These are phyloP conservation scores for Caenorhabditis zanzibari DNA, from an alignment of 2,888 invertebrate species.

Conservation along the genomic window DNA sequence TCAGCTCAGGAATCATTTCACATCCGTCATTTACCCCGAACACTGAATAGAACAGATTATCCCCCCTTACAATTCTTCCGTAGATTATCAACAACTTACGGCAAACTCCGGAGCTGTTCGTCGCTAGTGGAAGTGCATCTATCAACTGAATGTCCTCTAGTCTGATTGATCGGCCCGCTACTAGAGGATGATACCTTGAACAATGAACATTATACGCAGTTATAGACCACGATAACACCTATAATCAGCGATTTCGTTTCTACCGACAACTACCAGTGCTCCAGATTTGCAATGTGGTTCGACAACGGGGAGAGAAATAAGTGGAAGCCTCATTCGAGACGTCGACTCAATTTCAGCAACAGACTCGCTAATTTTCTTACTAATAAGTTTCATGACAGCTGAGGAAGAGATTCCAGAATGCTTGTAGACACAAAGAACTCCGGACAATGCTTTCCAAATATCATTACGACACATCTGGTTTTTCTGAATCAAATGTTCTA, in stretches of 20 bases:
- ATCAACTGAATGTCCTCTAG: slow-evolving; percentile 77
- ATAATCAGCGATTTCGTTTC: slow-evolving; percentile 76
- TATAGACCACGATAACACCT: slow-evolving; percentile 72
- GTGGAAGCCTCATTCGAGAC: slow-evolving; percentile 41
- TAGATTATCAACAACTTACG: slow-evolving; percentile 63
- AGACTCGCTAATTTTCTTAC: slow-evolving; percentile 65
- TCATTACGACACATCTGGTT: slow-evolving; percentile 29
- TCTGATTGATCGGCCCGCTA: slow-evolving; percentile 76
- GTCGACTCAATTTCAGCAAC: slow-evolving; percentile 41
- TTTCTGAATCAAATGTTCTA: no score
- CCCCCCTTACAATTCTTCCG: background rate
- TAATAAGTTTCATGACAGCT: slow-evolving; percentile 72
- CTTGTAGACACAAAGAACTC: slow-evolving; percentile 81
- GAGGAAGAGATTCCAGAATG: slow-evolving; percentile 77
- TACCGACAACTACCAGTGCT: slow-evolving; percentile 78
- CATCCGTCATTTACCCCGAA: slow-evolving; percentile 79
- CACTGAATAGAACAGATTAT: slow-evolving; percentile 75
- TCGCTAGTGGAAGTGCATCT: slow-evolving; percentile 73
- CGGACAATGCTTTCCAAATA: slow-evolving; percentile 73
- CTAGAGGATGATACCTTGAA: slow-evolving; percentile 78
- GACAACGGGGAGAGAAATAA: slow-evolving; percentile 74
- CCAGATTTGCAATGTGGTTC: slow-evolving; percentile 76
- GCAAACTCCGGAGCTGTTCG: slow-evolving; percentile 80
- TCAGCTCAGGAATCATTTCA: slow-evolving; percentile 73
- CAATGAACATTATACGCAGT: no score